These are phyloP conservation scores for Henicopernis longicauda DNA, from an alignment of 2,113 vertebrate species.

Conservation along the genomic window DNA sequence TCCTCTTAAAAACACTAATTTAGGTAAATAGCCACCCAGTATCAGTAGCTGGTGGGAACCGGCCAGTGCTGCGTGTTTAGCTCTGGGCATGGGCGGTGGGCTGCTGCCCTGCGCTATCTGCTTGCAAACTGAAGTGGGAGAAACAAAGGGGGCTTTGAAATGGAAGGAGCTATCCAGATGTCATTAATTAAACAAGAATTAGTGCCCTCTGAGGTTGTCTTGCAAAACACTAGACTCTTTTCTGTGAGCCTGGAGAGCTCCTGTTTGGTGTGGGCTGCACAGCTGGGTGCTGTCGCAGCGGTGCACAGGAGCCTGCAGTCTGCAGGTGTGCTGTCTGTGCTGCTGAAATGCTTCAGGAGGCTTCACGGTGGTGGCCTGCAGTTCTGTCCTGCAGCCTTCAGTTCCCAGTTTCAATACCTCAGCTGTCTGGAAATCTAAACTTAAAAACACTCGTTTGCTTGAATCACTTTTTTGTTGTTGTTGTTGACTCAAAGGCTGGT, in stretches of 20 bases:
- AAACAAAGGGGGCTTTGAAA: not conserved
- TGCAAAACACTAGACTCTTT: not conserved
- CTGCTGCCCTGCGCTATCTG: not conserved
- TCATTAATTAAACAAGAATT: not conserved
- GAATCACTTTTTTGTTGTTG: not conserved
- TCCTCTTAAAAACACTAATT: not conserved
- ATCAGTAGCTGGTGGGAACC: not conserved
- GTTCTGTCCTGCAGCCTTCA: not conserved
- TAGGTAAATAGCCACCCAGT: not conserved
- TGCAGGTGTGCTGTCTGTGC: not conserved
- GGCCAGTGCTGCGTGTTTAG: fast-evolving
- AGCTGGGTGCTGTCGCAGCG: not conserved
- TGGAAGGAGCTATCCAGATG: not conserved
- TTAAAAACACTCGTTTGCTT: not conserved
- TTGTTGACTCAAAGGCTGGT: not conserved
- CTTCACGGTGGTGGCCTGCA: fast-evolving
- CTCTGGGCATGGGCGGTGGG: not conserved
- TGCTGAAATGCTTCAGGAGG: not conserved
- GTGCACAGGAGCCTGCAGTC: fast-evolving
- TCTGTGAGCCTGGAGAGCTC: not conserved
- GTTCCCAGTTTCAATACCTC: not conserved
- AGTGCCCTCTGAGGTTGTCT: not conserved
- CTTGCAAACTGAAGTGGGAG: not conserved
- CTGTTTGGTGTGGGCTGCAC: not conserved
- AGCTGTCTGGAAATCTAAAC: not conserved